These are phyloP conservation scores for Stegodyphus dumicola DNA, from an alignment of 1,140 invertebrate species.

Conservation along the genomic window DNA sequence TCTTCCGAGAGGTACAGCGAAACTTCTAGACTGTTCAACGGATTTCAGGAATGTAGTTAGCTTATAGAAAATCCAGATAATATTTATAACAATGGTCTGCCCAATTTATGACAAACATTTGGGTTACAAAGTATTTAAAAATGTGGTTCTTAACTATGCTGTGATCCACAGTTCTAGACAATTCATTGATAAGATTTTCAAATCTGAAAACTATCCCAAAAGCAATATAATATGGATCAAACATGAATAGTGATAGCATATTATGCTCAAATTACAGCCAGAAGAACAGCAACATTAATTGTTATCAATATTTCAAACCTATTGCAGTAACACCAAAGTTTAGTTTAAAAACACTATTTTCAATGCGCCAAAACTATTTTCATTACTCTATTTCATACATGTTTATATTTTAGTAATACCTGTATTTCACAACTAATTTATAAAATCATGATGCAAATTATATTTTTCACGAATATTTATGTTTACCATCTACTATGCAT, in stretches of 20 bases:
- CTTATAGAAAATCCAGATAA: conserved; percentile 2
- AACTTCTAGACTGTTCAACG: conserved; percentile 16
- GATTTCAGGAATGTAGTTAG: conserved; percentile 39
- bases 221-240: neutral
- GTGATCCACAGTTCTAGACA: neutral
- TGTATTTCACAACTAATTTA: too few relatives aligned
- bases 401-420: neutral
- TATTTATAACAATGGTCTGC: neutral
- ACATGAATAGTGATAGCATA: neutral
- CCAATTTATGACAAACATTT: neutral
- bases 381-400: neutral
- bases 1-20: conserved; percentile 23
- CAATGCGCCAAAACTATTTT: neutral
- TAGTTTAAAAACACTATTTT: too few relatives aligned
- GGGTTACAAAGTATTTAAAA: neutral
- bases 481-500: too few relatives aligned
- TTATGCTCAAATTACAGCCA: neutral
- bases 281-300: neutral
- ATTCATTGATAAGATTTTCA: neutral
- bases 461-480: too few relatives aligned
- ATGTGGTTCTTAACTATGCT: neutral
- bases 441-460: too few relatives aligned
- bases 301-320: neutral
- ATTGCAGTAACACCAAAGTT: too few relatives aligned
- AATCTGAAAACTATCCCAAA: neutral